Base-by-base conservation (phyloP, 1,140 invertebrate genomes). In the Steinernema feltiae region DNA sequence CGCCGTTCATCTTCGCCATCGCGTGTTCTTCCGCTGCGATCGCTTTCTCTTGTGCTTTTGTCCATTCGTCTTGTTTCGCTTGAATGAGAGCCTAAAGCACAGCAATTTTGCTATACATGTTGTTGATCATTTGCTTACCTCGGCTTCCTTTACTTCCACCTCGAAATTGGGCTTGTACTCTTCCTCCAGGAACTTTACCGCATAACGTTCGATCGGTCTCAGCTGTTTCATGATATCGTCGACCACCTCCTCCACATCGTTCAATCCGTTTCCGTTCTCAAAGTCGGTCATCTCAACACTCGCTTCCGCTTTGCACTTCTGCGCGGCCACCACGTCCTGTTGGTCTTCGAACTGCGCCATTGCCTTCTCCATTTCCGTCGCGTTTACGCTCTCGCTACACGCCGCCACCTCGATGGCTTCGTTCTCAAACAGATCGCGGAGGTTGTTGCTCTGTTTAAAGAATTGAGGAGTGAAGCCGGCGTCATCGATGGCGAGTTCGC, bases 381-480 rank as follows among this genome's bases (percentile, higher is more conserved):
- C 53, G 24, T 27, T 63, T 7, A 63, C 24, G 53, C 24, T 27
- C 24, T 79, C 71, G 35, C 17, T 69, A 30, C 41, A 69, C 12
- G 73, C 3, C 0, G 63, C 30, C 17, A 63, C 74, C 15, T 71
- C 69, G 48, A 86, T 71, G 21, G 76, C 78, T 30, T 86, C 84
- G 41, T 81, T 78, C 1, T 75, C 78, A 75, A 85, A 85, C n/a
- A 85, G 74, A 72, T 85, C 84, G 12, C 84, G 72, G 21, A 85
- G 76, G 69, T 83, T 84, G n/a, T 82, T 80, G 0, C 71, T 92
- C 87, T 92, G 92, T 88, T 96, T 95, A 87, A 99, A 95, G 85
- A 94, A 97, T 0, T 95, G 94, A 17, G 97, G 97, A 1, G 95
- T 99, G 86, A 99, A 99, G 87, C 97, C 97, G 0, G 96, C 97